phyloP scores from a whole-genome alignment of 2,888 invertebrate species.

The Eupithecia subumbrata region DNA sequence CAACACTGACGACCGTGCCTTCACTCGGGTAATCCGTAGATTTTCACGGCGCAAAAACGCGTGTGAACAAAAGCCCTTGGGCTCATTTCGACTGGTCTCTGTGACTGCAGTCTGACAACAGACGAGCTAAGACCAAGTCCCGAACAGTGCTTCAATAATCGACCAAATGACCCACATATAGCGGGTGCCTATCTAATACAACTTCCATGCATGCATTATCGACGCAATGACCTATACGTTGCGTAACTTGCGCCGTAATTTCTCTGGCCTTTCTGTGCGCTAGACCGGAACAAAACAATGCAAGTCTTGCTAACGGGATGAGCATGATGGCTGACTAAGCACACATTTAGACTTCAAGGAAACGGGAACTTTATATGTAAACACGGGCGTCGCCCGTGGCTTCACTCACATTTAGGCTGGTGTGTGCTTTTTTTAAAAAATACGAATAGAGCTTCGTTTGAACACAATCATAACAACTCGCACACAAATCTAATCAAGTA shows the following conservation, averaged over 20 bases:
- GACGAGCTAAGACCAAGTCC: too few species aligned
- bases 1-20: too few species aligned
- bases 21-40: too few species aligned
- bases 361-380: not conserved
- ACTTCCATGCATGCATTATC: constrained; percentile 31
- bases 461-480: too few species aligned
- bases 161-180: constrained; percentile 13
- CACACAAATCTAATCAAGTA: too few species aligned
- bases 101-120: too few species aligned
- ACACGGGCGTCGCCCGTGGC: not conserved
- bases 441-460: too few species aligned
- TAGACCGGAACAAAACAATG: constrained; percentile 38
- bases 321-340: constrained; percentile 5
- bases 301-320: constrained; percentile 30
- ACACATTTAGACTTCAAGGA: not conserved
- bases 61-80: too few species aligned
- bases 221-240: constrained; percentile 36
- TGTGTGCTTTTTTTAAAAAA: not conserved
- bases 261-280: constrained; percentile 34
- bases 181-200: constrained; percentile 21
- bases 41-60: too few species aligned
- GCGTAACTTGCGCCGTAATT: constrained; percentile 33
- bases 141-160: constrained; percentile 6
- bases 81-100: too few species aligned
- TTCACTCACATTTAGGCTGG: not conserved